A percentile compares a stretch with the other conserved stretches of the same genome.
Conservation (phyloP, 2,797 vertebrate species). For the Alca torda region DNA sequence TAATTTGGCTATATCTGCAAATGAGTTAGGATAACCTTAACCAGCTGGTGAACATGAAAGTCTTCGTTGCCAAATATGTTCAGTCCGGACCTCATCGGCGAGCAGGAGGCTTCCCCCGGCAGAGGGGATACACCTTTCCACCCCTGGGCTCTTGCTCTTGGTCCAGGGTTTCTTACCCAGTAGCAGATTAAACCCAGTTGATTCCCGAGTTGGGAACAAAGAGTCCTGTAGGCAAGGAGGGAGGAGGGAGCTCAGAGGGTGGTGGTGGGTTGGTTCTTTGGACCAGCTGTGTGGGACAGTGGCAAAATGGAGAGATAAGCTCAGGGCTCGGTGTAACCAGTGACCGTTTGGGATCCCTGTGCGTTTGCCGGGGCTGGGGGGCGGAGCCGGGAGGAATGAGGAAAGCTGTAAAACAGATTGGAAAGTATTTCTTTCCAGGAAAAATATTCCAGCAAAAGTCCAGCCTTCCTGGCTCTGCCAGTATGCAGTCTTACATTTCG, state of each 20-base stretch:
- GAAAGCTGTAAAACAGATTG: neutral
- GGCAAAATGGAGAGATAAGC: neutral
- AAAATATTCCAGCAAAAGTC: neutral
- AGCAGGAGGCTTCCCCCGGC: neutral
- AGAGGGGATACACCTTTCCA: no score
- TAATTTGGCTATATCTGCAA: neutral
- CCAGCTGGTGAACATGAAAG: neutral
- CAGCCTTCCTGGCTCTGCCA: neutral
- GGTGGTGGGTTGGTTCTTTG: neutral
- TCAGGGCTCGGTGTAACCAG: neutral
- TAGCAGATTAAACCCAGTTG: neutral
- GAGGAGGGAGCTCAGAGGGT: neutral
- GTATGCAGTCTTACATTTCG: neutral
- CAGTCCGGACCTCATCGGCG: neutral
- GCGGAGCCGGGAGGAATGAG: neutral
- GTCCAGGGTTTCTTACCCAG: neutral
- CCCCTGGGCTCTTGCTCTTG: fast-evolving
- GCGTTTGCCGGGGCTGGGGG: fast-evolving
- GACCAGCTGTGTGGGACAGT: neutral
- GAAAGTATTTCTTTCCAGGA: neutral
- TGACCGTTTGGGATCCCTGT: neutral
- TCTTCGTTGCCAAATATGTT: neutral
- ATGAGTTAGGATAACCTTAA: neutral
- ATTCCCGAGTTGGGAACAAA: neutral
- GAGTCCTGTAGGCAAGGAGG: neutral